Conservation (phyloP, 1,140 invertebrate species). For the Hylaeus anthracinus region DNA sequence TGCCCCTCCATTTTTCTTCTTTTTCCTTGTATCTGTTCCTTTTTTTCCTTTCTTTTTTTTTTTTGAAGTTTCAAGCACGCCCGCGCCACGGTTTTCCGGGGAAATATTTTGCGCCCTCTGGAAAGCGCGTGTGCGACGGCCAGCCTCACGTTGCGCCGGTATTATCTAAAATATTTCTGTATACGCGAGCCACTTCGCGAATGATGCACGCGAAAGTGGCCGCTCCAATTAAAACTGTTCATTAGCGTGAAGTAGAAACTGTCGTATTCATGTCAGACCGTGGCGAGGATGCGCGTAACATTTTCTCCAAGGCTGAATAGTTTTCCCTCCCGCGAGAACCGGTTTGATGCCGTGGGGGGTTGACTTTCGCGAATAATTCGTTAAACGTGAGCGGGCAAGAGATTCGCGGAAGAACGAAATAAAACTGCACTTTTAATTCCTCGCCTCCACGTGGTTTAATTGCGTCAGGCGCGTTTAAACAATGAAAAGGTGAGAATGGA, state of each 20-base stretch:
- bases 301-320: not conserved
- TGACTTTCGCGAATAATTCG: conserved; percentile 4
- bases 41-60: not conserved
- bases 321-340: not conserved
- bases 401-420: not conserved
- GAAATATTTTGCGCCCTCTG: not conserved
- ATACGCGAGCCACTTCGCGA: not conserved
- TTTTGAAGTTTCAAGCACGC: not conserved
- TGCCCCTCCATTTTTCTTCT: too few species aligned
- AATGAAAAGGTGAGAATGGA: not conserved
- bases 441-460: not conserved
- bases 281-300: not conserved
- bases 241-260: conserved; percentile 5
- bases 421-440: not conserved
- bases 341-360: too few species aligned
- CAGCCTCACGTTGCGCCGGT: not conserved
- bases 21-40: not conserved
- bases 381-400: not conserved
- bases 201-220: conserved; percentile 12
- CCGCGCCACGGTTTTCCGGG: not conserved
- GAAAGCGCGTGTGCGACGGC: not conserved
- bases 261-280: not conserved
- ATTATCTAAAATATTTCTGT: conserved; percentile 5
- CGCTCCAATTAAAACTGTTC: conserved; percentile 36
- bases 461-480: not conserved